Conservation (phyloP, 2,797 vertebrate genomes). For the Arrhamphus sclerolepis region DNA sequence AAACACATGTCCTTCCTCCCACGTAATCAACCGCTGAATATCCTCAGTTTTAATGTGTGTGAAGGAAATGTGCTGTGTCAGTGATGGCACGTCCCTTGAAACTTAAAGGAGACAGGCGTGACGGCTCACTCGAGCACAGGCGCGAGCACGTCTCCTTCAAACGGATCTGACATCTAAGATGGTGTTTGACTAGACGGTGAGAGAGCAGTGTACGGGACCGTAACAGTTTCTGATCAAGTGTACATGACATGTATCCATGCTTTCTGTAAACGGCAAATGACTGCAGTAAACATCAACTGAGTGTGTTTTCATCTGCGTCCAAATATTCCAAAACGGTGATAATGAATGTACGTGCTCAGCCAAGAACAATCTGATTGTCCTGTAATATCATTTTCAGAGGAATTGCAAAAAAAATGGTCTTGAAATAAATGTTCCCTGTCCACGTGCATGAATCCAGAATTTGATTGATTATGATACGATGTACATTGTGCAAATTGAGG, state of each 20-base stretch:
- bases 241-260: constrained; percentile 22
- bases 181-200: constrained; percentile 44
- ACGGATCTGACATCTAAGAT: constrained; percentile 41
- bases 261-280: constrained; percentile 14
- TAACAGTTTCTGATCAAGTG: constrained; percentile 26
- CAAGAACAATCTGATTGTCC: too few species aligned
- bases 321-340: neutral
- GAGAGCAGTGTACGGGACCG: constrained; percentile 15
- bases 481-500: too few species aligned
- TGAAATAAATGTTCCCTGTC: too few species aligned
- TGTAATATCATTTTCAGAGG: too few species aligned
- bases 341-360: neutral
- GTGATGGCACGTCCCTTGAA: constrained; percentile 36
- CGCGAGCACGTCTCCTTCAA: constrained; percentile 40
- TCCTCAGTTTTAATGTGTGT: constrained; percentile 26
- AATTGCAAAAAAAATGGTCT: too few species aligned
- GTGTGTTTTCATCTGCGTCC: neutral
- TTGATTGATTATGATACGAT: too few species aligned
- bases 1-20: neutral
- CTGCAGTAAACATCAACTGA: neutral
- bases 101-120: constrained; percentile 43
- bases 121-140: constrained; percentile 44
- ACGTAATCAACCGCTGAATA: constrained; percentile 29
- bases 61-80: constrained; percentile 31
- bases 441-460: too few species aligned